Evolutionary conservation across 2,113 vertebrate species (phyloP).

Genomic region (Perccottus glenii): DNA sequence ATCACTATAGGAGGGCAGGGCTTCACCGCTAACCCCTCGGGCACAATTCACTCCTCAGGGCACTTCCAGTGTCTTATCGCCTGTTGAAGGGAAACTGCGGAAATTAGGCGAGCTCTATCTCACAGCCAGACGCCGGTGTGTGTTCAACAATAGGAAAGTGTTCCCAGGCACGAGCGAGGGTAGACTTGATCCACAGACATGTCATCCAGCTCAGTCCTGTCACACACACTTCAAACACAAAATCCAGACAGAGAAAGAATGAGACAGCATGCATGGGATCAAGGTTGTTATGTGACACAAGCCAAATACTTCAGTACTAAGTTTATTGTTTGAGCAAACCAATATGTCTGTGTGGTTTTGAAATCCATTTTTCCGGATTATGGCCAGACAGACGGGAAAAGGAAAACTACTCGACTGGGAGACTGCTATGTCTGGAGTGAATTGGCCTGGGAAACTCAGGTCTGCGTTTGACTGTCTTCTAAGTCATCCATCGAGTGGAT

Average conservation of each 20-base stretch:
- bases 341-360: slow-evolving; percentile 55
- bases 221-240: slow-evolving; percentile 12
- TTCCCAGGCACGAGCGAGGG: slow-evolving; percentile 32
- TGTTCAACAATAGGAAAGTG: slow-evolving; percentile 44
- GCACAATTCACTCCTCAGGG: slow-evolving; percentile 1
- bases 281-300: slow-evolving; percentile 11
- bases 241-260: slow-evolving; percentile 24
- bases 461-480: slow-evolving; percentile 37
- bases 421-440: slow-evolving; percentile 38
- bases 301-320: slow-evolving; percentile 25
- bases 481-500: slow-evolving; percentile 22
- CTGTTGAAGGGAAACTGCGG: slow-evolving; percentile 24
- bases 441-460: slow-evolving; percentile 35
- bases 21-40: background rate
- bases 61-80: slow-evolving; percentile 28
- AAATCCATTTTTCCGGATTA: slow-evolving; percentile 50
- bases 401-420: slow-evolving; percentile 33
- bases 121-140: slow-evolving; percentile 22
- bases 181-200: slow-evolving; percentile 25
- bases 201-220: slow-evolving; percentile 11
- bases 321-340: slow-evolving; percentile 53
- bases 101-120: slow-evolving; percentile 24
- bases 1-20: slow-evolving; percentile 29
- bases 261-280: background rate
- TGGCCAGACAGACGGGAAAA: slow-evolving; percentile 21